Base-by-base conservation (phyloP, 2,113 vertebrate genomes). In the Drymodes brunneopygia region DNA sequence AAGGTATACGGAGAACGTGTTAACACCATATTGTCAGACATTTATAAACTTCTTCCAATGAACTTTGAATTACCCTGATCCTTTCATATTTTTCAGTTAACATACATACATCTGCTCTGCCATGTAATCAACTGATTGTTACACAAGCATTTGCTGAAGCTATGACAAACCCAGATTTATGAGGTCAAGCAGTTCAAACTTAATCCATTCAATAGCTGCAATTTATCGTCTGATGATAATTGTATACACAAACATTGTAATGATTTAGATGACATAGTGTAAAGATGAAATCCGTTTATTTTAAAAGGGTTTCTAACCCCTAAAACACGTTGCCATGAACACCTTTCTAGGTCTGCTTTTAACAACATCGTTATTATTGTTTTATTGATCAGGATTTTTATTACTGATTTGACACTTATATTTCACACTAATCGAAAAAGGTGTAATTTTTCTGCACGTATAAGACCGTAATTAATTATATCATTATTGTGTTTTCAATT, bases 171-270 rank as follows among this genome's bases (percentile, higher is more conserved):
- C 95, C 98, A 98, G 99, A 99, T 98, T 98, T 99, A 99, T 99
- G 99, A 98, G 99, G 99, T 99, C 99, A 98, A 92, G 94, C 97
- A 97, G 98, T 98, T 98, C 98, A 97, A 98, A 98, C 98, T 98
- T 99, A 99, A 99, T 99, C 99, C 99, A 99, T 99, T 99, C 98
- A 98, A 98, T 98, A 98, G 98, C 98, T 96, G 96, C 98, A 99
- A 99, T 99, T 99, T 99, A 99, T 99, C 98, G 98, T 98, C 99
- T 99, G 99, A 99, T 99, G 99, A 99, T 99, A 99, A 99, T 99
- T 99, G 99, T 99, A 99, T 99, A 99, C 99, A 99, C 99, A 99
- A 99, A 99, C 99, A 99, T 99, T 99, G 98, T 98, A 98, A 98
- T 99, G 99, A 99, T 99, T 99, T 99, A 99, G 98, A 98, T 99